Evolutionary conservation across 2,797 vertebrate species (phyloP).

Genomic region (Taenioides sp.): DNA sequence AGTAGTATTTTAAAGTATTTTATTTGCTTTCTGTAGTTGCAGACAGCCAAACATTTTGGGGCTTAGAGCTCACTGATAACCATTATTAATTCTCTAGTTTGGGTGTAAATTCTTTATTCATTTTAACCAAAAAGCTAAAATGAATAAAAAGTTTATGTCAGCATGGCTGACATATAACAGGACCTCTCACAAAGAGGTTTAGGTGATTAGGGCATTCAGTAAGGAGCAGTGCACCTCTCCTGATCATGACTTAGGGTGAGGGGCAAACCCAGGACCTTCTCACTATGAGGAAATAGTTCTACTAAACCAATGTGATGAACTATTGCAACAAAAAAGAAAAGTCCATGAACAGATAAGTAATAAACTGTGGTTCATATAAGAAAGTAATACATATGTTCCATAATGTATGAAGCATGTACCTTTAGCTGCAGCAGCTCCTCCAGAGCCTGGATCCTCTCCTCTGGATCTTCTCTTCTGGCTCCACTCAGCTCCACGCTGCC

Average conservation of each 20-base stretch:
- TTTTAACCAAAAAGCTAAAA: no score
- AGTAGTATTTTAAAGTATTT: no score
- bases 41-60: not conserved
- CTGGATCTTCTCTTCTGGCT: constrained; percentile 68
- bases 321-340: not conserved
- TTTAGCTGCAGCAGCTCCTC: constrained; percentile 87
- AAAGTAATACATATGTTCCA: constrained; percentile 12
- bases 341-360: not conserved
- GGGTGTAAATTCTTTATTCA: no score
- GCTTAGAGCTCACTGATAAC: no score
- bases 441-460: constrained; percentile 84
- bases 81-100: no score
- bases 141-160: no score
- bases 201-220: no score
- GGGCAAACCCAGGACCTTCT: not conserved
- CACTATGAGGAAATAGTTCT: not conserved
- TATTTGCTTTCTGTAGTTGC: not conserved
- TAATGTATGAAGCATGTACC: constrained; percentile 70
- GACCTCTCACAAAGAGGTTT: no score
- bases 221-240: no score
- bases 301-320: not conserved
- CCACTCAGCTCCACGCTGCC: constrained; percentile 72
- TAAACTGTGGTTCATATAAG: not conserved
- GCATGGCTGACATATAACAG: no score
- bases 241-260: no score